phyloP scores from a whole-genome alignment of 1,140 invertebrate species.

The Cephus cinctus region DNA sequence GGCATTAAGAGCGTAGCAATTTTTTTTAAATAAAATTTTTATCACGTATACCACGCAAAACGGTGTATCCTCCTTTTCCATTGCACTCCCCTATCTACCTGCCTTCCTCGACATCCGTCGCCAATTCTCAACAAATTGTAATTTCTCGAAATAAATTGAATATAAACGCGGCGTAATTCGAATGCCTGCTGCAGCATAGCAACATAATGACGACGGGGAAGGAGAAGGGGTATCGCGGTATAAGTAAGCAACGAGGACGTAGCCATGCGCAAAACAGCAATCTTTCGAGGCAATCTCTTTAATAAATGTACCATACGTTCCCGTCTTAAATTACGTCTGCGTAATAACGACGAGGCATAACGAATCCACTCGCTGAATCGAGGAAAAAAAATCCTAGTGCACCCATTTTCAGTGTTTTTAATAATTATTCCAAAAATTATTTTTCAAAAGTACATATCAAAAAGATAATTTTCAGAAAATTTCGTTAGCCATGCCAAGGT shows the following conservation, averaged over 20 bases:
- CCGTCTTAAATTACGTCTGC: constrained; percentile 44
- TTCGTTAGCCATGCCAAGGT: no score
- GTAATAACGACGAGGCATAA: constrained; percentile 31
- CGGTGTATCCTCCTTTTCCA: no score
- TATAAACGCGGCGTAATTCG: constrained; percentile 50
- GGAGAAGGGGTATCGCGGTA: constrained; percentile 14
- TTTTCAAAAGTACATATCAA: no score
- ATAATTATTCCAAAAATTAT: no score
- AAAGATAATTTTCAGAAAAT: no score
- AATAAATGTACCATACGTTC: constrained; percentile 50
- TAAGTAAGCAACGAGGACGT: constrained; percentile 33
- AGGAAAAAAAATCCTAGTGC: no score
- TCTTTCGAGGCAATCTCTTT: constrained; percentile 50
- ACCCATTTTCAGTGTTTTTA: no score
- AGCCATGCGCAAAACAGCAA: constrained; percentile 49
- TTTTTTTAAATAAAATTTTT: no score
- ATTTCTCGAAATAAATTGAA: constrained; percentile 53
- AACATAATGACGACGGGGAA: constrained; percentile 42
- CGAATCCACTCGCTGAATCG: constrained; percentile 6
- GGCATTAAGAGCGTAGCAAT: no score
- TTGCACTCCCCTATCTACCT: constrained; percentile 15
- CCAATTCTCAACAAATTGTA: constrained; percentile 50
- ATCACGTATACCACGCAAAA: no score
- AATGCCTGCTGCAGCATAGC: constrained; percentile 47
- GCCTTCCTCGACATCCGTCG: constrained; percentile 29